Base-by-base conservation (phyloP, 2,113 vertebrate genomes). In the Equus quagga region DNA sequence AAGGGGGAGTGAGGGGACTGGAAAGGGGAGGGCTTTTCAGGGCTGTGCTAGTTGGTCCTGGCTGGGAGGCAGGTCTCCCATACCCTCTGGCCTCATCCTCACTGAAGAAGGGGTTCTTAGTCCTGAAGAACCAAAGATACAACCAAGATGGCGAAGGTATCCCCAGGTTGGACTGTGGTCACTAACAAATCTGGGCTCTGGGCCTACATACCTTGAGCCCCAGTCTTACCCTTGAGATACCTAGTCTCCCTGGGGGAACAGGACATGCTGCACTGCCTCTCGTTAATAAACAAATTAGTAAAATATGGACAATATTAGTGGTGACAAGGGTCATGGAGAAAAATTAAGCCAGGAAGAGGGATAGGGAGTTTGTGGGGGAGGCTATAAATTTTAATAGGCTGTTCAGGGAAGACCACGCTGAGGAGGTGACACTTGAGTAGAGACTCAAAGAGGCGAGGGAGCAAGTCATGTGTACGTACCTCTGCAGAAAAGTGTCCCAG, bases 381-480 rank as follows among this genome's bases (percentile, higher is more conserved):
- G 67, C 84, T 58, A 14, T 33, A 19, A 44, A 56, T 79, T 58
- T 41, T 60, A 6, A 13, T 1, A 36, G 17, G 14, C 58, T 24
- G 10, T 11, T 81, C 5, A 5, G 28, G 36, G n/a, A 89, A 84
- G 89, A 18, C 12, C 83, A 28, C 19, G 3, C 62, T 23, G 46
- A 46, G 62, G 24, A 10, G 8, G 18, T 0, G 8, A n/a, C 60
- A 2, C 0, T 26, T 24, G 56, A 79, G 31, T 69, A 36, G 46
- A 54, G 73, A 80, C 56, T 36, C 26, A 49, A 18, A 15, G 36
- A 24, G 60, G 31, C 0, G 13, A 73, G 6, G 65, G 36, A 28
- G 51, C 0, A 0, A 72, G 21, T 24, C 11, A 2, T 2, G 11
- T 3, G 6, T 3, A 54, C 5, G 4, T 3, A 54, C 5, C 4